phyloP scores from a whole-genome alignment of 2,113 vertebrate species.

The Anarhynchus alexandrinus region DNA sequence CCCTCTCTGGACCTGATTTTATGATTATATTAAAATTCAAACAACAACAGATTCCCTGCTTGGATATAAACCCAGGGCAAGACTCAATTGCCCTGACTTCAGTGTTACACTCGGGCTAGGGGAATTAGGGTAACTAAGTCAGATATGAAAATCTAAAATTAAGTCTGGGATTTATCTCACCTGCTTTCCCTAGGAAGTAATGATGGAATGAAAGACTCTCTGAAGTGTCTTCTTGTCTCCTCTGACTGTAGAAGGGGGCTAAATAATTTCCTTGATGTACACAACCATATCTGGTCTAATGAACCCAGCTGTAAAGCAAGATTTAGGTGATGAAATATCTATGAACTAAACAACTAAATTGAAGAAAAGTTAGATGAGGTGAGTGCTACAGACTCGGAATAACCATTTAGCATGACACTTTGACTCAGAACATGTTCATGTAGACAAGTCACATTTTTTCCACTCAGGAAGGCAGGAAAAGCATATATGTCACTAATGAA shows the following conservation, averaged over 20 bases:
- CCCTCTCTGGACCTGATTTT: not conserved
- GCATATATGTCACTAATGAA: not conserved
- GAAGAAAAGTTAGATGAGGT: not conserved
- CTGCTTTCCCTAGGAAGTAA: not conserved
- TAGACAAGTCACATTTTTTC: not conserved
- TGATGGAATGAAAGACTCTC: not conserved
- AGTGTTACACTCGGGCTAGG: not conserved
- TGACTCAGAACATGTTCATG: not conserved
- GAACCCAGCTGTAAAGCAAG: not conserved
- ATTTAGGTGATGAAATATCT: not conserved
- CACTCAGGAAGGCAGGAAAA: not conserved
- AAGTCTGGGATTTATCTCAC: not conserved
- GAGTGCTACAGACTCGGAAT: not conserved
- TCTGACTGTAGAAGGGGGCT: not conserved
- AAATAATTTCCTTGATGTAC: not conserved
- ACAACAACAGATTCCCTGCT: not conserved
- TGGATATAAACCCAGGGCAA: not conserved
- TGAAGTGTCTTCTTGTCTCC: not conserved
- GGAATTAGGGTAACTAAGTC: not conserved
- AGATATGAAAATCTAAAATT: not conserved
- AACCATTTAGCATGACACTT: not conserved
- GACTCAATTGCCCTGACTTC: not conserved
- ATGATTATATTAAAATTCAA: conserved; percentile 15
- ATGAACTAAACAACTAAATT: not conserved
- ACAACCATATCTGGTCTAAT: not conserved